phyloP scores from a whole-genome alignment of 2,113 vertebrate genomes.

The Hepsetus odoe region DNA sequence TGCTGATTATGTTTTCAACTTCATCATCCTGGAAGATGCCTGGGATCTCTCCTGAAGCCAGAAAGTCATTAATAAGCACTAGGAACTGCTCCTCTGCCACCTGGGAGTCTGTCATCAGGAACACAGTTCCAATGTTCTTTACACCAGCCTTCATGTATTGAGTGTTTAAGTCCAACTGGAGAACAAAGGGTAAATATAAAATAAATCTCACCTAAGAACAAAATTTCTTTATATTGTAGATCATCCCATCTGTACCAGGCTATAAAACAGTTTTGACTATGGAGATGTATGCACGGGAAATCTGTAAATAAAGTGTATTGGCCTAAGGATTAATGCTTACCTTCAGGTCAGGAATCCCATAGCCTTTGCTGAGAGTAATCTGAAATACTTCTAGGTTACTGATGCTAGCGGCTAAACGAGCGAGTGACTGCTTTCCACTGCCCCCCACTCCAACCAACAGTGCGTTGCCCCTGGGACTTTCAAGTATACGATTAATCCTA shows the following conservation, averaged over 20 bases:
- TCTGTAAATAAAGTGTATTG: too few species aligned
- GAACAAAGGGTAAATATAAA: not conserved
- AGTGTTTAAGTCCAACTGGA: constrained; percentile 31
- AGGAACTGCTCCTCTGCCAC: constrained; percentile 90
- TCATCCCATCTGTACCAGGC: too few species aligned
- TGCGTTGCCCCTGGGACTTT: constrained; percentile 86
- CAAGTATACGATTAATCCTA: constrained; percentile 89
- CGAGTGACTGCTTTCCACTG: constrained; percentile 93
- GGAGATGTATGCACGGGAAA: too few species aligned
- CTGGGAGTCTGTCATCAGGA: constrained; percentile 90
- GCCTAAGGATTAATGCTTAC: constrained; percentile 70
- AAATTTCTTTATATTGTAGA: too few species aligned
- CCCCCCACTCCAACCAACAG: constrained; percentile 91
- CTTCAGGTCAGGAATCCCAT: constrained; percentile 88
- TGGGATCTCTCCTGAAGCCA: constrained; percentile 93
- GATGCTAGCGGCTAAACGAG: constrained; percentile 91
- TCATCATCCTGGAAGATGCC: constrained; percentile 91
- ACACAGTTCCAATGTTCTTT: constrained; percentile 85
- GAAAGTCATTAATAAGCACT: constrained; percentile 89
- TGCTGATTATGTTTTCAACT: constrained; percentile 85
- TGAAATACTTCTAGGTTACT: constrained; percentile 91
- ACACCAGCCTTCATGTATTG: constrained; percentile 87
- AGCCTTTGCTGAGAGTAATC: constrained; percentile 88
- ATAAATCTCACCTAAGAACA: too few species aligned
- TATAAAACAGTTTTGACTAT: too few species aligned